phyloP scores from a whole-genome alignment of 2,113 vertebrate genomes.

The Columbina picui region DNA sequence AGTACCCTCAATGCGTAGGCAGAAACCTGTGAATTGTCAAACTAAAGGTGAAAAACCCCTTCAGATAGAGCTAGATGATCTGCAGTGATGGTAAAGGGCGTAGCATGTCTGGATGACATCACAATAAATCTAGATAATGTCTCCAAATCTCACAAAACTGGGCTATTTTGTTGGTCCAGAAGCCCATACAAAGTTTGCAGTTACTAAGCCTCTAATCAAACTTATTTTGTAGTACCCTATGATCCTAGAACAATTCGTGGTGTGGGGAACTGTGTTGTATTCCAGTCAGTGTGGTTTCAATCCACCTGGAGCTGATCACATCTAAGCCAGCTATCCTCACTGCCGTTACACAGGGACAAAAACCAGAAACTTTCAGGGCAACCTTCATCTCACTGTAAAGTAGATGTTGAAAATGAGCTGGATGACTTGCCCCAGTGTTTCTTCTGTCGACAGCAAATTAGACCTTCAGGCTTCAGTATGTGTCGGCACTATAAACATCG shows the following conservation, averaged over 20 bases:
- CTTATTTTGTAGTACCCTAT: background rate
- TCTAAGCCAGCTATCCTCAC: background rate
- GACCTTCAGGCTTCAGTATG: background rate
- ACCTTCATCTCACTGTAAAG: background rate
- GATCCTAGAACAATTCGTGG: background rate
- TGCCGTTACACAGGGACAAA: background rate
- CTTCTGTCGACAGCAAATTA: background rate
- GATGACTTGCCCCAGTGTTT: background rate
- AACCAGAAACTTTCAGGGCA: background rate
- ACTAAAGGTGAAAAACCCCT: background rate
- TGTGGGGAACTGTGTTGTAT: background rate
- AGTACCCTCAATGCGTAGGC: background rate
- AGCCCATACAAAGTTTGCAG: background rate
- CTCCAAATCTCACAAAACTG: background rate
- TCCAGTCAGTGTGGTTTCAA: background rate
- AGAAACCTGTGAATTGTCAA: background rate
- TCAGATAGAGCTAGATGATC: background rate
- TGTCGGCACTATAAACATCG: background rate
- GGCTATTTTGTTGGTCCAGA: accelerated
- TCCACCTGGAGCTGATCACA: background rate
- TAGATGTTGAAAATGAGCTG: background rate
- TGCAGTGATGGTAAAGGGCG: background rate
- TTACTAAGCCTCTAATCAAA: background rate
- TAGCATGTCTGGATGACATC: background rate
- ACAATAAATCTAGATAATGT: accelerated